Conservation (phyloP, 2,797 vertebrate species). For the Lepilemur ruficaudatus region DNA sequence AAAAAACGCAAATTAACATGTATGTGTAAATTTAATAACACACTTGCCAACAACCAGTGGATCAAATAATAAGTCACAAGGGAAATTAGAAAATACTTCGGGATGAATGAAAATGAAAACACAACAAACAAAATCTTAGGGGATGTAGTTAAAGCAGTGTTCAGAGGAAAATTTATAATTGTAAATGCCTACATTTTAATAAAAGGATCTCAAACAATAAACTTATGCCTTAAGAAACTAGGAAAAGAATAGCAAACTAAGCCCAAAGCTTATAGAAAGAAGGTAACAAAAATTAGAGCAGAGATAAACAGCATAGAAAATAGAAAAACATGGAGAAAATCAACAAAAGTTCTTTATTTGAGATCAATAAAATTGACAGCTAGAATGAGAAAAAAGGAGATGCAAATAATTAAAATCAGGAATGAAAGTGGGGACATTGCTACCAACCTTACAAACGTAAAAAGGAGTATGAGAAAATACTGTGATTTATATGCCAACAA, state of each 20-base stretch:
- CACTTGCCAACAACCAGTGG: neutral
- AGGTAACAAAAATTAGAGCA: neutral
- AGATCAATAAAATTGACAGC: neutral
- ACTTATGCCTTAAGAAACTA: neutral
- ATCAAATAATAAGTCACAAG: neutral
- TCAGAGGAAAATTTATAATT: neutral
- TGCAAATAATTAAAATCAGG: neutral
- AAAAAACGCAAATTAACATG: neutral
- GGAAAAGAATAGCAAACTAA: neutral
- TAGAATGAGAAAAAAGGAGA: neutral
- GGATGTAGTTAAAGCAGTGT: neutral
- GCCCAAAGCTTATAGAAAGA: neutral
- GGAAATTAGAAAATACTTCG: neutral
- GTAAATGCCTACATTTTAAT: neutral
- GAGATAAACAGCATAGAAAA: neutral
- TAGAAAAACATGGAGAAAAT: neutral
- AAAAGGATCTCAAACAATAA: neutral
- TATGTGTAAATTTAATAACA: constrained; percentile 8
- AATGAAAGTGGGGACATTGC: neutral
- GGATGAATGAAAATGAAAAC: neutral
- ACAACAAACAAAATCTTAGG: neutral
- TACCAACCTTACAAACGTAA: neutral
- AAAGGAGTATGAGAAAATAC: neutral
- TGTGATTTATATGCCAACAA: neutral
- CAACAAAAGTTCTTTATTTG: neutral